These are phyloP conservation scores for Glaucidium brasilianum DNA, from an alignment of 2,113 vertebrate genomes.

Conservation along the genomic window DNA sequence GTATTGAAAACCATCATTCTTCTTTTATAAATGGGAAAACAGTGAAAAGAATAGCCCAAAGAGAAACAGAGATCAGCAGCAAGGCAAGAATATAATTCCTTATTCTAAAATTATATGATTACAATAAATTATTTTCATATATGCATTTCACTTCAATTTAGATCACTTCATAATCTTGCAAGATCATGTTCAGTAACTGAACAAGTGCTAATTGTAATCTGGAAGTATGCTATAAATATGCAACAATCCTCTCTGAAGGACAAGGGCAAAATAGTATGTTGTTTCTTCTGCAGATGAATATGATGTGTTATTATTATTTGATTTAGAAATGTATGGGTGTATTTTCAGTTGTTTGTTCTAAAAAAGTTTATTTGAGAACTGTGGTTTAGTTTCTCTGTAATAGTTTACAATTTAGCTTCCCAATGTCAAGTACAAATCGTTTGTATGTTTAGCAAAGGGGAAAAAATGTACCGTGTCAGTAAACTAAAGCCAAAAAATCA, in stretches of 20 bases:
- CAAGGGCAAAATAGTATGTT: neutral
- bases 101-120: neutral
- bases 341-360: neutral
- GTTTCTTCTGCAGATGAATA: neutral
- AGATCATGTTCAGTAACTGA: neutral
- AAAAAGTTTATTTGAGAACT: neutral
- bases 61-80: neutral
- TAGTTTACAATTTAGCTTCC: neutral
- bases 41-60: neutral
- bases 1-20: neutral
- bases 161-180: slow-evolving; percentile 20
- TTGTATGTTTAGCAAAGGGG: neutral
- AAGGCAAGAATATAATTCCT: neutral
- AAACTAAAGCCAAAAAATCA: neutral
- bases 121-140: neutral
- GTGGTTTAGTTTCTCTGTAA: neutral
- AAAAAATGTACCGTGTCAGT: neutral
- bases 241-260: neutral
- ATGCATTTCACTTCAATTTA: neutral
- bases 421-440: neutral
- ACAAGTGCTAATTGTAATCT: slow-evolving; percentile 24
- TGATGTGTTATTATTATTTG: neutral
- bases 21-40: neutral
- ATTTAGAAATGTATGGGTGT: neutral
- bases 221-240: neutral